A percentile compares a stretch with the other conserved stretches of the same genome.
Conservation (phyloP, 2,113 vertebrate species). For the Myotis davidii region DNA sequence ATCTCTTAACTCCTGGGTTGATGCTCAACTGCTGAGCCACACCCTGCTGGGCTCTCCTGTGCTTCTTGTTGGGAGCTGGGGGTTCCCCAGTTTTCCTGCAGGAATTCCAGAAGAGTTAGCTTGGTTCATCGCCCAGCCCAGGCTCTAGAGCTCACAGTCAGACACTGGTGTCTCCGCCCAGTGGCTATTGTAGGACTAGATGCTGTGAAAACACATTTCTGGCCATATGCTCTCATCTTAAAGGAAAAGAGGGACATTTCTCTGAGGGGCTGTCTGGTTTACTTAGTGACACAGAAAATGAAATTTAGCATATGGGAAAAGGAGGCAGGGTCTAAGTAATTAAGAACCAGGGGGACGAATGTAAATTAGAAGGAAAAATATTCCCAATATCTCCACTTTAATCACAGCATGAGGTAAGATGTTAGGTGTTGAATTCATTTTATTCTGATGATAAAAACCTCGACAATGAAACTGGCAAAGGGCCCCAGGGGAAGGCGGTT, state of each 20-base stretch:
- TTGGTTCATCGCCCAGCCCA: neutral
- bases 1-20: too few relatives aligned
- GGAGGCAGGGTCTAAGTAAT: neutral
- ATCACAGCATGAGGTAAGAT: neutral
- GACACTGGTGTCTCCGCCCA: neutral
- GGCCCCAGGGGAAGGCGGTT: neutral
- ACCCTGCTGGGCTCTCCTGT: neutral
- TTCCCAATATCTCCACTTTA: neutral
- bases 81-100: neutral
- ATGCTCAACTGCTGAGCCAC: too few relatives aligned
- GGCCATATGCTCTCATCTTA: neutral
- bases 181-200: neutral
- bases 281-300: neutral
- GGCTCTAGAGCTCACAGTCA: neutral
- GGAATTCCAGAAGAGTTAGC: neutral
- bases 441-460: neutral
- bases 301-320: neutral
- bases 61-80: too few relatives aligned
- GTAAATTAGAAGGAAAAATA: neutral
- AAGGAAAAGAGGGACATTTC: neutral
- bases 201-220: neutral
- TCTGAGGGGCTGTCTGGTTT: neutral
- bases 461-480: neutral
- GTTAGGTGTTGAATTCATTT: neutral
- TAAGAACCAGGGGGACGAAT: neutral